phyloP scores from a whole-genome alignment of 2,888 invertebrate species.

The Mythimna lalbum region DNA sequence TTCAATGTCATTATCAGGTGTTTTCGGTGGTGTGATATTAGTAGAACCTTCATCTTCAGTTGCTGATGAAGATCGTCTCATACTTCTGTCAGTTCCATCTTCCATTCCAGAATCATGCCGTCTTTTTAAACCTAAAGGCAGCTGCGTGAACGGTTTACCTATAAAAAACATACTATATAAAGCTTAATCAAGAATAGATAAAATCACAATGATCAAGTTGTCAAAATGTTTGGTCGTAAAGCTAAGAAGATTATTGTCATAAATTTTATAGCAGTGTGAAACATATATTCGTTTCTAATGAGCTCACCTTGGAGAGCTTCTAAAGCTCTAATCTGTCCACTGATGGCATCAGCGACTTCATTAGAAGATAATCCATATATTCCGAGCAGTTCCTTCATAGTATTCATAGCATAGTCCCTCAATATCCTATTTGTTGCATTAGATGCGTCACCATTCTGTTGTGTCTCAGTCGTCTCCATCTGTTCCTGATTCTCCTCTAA shows the following conservation, averaged over 20 bases:
- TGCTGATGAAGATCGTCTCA: constrained; percentile 85
- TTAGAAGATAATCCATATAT: constrained; percentile 94
- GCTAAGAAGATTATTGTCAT: constrained; percentile 47
- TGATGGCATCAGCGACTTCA: constrained; percentile 93
- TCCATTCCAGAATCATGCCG: constrained; percentile 84
- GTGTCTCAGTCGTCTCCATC: constrained; percentile 77
- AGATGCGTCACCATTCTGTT: constrained; percentile 84
- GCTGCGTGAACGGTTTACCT: constrained; percentile 87
- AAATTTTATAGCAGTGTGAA: constrained; percentile 53
- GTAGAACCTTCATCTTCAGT: constrained; percentile 89
- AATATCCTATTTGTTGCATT: constrained; percentile 91
- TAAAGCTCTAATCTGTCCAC: constrained; percentile 92
- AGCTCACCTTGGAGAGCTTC: constrained; percentile 93
- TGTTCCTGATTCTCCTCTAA: constrained; percentile 80
- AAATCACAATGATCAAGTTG: constrained; percentile 26
- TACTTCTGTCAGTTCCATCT: constrained; percentile 82
- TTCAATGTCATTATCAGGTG: constrained; percentile 88
- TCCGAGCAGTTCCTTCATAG: constrained; percentile 94
- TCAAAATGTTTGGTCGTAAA: constrained; percentile 49
- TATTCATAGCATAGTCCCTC: constrained; percentile 94
- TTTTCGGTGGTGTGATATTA: constrained; percentile 88
- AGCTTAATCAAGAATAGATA: constrained; percentile 45
- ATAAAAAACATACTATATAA: constrained; percentile 35
- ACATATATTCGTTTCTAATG: constrained; percentile 38
- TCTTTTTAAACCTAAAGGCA: constrained; percentile 84